Evolutionary conservation across 35 echinoderm and acorn worm species (phyloP).

Genomic region (Acanthaster planci): DNA sequence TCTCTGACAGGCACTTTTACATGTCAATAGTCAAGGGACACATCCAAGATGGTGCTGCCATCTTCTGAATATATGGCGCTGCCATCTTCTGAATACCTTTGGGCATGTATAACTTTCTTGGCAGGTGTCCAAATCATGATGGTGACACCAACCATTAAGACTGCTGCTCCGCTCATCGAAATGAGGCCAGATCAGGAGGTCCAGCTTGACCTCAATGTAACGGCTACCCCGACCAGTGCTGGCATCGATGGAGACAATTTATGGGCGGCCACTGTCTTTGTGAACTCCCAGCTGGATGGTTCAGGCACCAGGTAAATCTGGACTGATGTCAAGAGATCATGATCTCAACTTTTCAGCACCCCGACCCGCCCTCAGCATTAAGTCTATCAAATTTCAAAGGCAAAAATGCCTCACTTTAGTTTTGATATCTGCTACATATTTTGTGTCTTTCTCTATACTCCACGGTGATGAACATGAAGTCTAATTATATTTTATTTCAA

Average conservation of each 20-base stretch:
- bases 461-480: too few relatives aligned
- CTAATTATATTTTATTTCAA: too few relatives aligned
- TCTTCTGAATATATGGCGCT: not conserved
- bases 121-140: slow-evolving; percentile 29
- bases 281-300: slow-evolving; percentile 19
- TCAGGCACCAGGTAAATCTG: slow-evolving; percentile 28
- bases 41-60: too few relatives aligned
- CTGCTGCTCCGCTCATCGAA: slow-evolving; percentile 31
- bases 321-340: too few relatives aligned
- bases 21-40: too few relatives aligned
- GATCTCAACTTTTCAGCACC: too few relatives aligned
- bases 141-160: slow-evolving; percentile 10
- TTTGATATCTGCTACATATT: too few relatives aligned
- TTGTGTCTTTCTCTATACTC: too few relatives aligned
- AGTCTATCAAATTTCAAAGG: too few relatives aligned
- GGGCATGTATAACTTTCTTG: not conserved
- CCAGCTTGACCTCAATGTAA: slow-evolving; percentile 31
- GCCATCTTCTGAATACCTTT: not conserved
- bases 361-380: too few relatives aligned
- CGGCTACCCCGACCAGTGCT: slow-evolving; percentile 18
- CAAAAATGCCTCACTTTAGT: too few relatives aligned
- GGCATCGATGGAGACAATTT: slow-evolving; percentile 44
- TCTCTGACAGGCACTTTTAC: too few relatives aligned
- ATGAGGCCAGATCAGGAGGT: slow-evolving; percentile 3
- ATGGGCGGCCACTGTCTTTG: slow-evolving; percentile 47